Evolutionary conservation across 2,888 invertebrate species (phyloP).

Genomic region (Meandrusa payeni): DNA sequence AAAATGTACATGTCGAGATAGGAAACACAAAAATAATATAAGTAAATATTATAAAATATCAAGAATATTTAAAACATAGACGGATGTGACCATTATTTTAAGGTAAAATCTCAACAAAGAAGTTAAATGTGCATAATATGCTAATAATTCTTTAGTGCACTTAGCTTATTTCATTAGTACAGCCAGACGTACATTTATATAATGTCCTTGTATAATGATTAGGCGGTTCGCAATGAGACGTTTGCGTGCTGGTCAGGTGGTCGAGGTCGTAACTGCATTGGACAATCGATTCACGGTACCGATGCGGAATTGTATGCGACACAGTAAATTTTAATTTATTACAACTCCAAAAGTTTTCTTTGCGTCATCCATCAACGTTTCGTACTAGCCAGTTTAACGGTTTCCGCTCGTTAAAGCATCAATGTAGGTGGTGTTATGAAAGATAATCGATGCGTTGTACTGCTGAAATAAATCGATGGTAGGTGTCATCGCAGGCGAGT

Average conservation of each 20-base stretch:
- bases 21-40: too few relatives aligned
- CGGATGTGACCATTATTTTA: too few relatives aligned
- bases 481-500: conserved; percentile 41
- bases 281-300: conserved; percentile 74
- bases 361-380: conserved; percentile 39
- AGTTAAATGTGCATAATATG: conserved; percentile 12
- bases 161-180: conserved; percentile 6
- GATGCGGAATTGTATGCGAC: conserved; percentile 71
- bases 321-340: conserved; percentile 57
- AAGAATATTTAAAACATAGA: too few relatives aligned
- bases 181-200: conserved; percentile 24
- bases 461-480: conserved; percentile 33
- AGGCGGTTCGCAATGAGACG: conserved; percentile 53
- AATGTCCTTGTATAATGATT: conserved; percentile 47
- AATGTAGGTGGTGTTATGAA: conserved; percentile 24
- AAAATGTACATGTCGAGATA: too few relatives aligned
- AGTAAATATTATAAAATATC: too few relatives aligned
- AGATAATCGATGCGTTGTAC: conserved; percentile 30
- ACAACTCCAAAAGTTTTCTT: conserved; percentile 38
- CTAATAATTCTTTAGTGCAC: conserved; percentile 4
- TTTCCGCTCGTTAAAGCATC: background rate
- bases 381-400: background rate
- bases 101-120: conserved; percentile 19
- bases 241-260: conserved; percentile 70
- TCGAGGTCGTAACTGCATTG: conserved; percentile 71